Percentiles rank a stretch among this genome's conserved stretches.
Evolutionary conservation across 2,113 vertebrate species (phyloP).

Genomic region (Aegithalos caudatus): DNA sequence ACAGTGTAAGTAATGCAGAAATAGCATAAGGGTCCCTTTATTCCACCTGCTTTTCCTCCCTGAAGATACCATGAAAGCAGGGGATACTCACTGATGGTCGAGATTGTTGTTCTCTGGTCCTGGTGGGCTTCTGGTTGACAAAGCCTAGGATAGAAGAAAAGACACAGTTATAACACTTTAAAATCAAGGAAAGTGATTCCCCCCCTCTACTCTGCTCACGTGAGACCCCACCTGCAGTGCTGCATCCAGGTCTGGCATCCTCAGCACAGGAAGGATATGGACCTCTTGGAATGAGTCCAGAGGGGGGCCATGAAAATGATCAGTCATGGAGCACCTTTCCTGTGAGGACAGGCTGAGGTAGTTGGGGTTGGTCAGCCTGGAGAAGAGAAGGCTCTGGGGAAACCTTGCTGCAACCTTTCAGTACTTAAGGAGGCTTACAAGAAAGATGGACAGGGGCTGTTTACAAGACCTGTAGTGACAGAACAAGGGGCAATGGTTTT

Average conservation of each 20-base stretch:
- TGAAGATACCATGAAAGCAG: neutral
- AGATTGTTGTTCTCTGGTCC: neutral
- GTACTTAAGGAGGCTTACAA: neutral
- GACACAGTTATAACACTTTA: neutral
- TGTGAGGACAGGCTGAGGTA: neutral
- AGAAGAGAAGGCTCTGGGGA: neutral
- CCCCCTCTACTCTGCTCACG: neutral
- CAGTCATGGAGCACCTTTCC: rapidly evolving
- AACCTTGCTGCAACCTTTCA: neutral
- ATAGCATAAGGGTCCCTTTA: neutral
- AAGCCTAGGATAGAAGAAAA: slow-evolving; percentile 47
- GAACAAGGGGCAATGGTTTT: neutral
- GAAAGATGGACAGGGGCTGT: neutral
- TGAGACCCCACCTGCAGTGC: neutral
- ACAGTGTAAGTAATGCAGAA: neutral
- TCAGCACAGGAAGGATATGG: neutral
- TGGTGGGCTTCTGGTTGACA: neutral
- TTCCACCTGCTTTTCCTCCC: neutral
- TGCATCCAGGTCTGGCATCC: neutral
- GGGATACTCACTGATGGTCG: slow-evolving; percentile 61
- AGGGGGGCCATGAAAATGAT: neutral
- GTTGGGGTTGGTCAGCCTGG: neutral
- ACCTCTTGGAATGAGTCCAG: neutral
- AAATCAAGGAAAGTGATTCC: neutral
- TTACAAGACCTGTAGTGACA: neutral